Evolutionary conservation across 2,113 vertebrate genomes (phyloP).

Genomic region (Uria lomvia): DNA sequence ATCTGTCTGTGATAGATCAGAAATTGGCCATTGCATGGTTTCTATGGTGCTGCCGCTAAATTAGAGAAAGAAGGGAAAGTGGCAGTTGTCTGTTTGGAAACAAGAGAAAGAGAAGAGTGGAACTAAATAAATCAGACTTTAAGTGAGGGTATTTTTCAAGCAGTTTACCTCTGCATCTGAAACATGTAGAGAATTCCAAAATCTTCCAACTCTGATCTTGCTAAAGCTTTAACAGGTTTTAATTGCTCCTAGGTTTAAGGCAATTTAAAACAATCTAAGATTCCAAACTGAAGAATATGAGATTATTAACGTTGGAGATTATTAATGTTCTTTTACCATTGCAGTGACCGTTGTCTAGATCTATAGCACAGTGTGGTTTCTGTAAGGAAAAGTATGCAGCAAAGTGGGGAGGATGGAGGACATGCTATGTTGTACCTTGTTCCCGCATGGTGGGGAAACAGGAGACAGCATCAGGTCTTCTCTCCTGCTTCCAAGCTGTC

Average conservation of each 20-base stretch:
- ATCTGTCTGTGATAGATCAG: not conserved
- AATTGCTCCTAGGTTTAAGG: not conserved
- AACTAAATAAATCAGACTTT: not conserved
- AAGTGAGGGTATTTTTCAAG: not conserved
- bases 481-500: not conserved
- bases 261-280: not conserved
- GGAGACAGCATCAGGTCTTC: not conserved
- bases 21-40: not conserved
- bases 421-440: not conserved
- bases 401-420: not conserved
- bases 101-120: not conserved
- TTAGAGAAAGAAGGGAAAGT: not conserved
- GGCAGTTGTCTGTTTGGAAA: not conserved
- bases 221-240: not conserved
- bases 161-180: not conserved
- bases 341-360: not conserved
- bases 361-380: not conserved
- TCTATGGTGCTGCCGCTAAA: not conserved
- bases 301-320: not conserved
- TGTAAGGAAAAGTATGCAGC: not conserved
- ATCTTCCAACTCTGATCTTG: not conserved
- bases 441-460: not conserved
- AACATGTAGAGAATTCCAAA: not conserved
- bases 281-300: not conserved
- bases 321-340: not conserved